Evolutionary conservation across 92 coral and sea anemone species (phyloP), one percentile per base, ranked within the genome.

Genomic region (Heteractis magnifica): DNA sequence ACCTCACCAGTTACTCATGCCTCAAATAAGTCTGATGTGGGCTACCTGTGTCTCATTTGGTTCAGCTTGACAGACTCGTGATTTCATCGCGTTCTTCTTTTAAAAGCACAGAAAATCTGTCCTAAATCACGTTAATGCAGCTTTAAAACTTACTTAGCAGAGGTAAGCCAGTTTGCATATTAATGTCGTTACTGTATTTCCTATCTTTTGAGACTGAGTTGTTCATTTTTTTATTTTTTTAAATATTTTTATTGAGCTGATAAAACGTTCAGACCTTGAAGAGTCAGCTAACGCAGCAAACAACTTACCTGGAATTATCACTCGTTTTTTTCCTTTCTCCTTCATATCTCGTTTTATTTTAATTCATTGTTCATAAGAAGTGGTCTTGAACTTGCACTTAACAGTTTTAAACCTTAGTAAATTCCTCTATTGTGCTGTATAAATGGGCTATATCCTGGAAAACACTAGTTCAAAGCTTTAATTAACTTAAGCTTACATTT

Each of bases 1-100:
- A 34, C 44, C 44, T 2, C 44, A 1, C 15, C 4, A 10, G 16
- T n/a, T 58, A 58, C 13, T 58, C 64, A 58, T 58, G 15, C 15
- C 64, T 58, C 4, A 58, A 58, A n/a, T 58, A 19, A 58, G 19
- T 10, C 20, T 62, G 44, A 2, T 34, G 44, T 34, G 70, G 70
- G 70, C 26, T 62, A 5, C 70, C 70, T 62, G 70, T 62, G 70
- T 18, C 21, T 62, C 26, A 18, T 62, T 62, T 10, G 10, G 70
- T 62, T 62, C 70, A 5, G 70, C 70, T 62, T n/a, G 34, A 62
- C 70, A 62, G 21, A 20, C 70, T 62, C 70, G 70, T 62, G 70
- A 62, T n/a, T n/a, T 11, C 0, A 4, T 12, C 16, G 65, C 16
- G 65, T 12, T 62, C 23, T 21, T 4, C 26, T 26, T 1, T 26